Evolutionary conservation across 1,140 invertebrate genomes (phyloP).

Genomic region (Eupristina koningsbergeri): DNA sequence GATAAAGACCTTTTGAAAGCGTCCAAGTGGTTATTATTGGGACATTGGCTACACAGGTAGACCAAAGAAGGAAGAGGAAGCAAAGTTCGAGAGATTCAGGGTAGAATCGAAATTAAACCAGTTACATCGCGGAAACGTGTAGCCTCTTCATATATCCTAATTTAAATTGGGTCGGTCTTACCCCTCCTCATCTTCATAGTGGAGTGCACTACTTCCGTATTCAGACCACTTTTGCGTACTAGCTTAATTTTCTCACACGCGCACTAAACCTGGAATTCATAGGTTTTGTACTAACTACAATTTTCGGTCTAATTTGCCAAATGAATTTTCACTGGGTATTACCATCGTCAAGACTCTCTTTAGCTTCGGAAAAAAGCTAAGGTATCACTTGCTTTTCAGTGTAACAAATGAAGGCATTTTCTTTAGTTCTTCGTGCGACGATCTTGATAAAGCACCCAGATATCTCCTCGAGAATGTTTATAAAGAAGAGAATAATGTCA

Average conservation of each 20-base stretch:
- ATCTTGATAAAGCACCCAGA: too few relatives aligned
- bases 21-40: slow-evolving; percentile 35
- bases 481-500: too few relatives aligned
- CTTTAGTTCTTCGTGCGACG: too few relatives aligned
- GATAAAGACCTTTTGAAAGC: slow-evolving; percentile 5
- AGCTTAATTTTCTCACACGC: slow-evolving; percentile 8
- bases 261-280: not conserved
- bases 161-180: slow-evolving; percentile 56
- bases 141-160: slow-evolving; percentile 54
- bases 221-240: slow-evolving; percentile 8
- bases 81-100: slow-evolving; percentile 39
- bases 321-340: not conserved
- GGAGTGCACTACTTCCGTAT: not conserved
- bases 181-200: not conserved
- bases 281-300: slow-evolving; percentile 5
- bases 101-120: slow-evolving; percentile 58
- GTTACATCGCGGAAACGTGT: slow-evolving; percentile 53
- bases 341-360: not conserved
- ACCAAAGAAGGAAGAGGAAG: not conserved
- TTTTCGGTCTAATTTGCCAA: slow-evolving; percentile 37
- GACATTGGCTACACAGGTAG: not conserved
- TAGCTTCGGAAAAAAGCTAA: slow-evolving; percentile 6
- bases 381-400: slow-evolving; percentile 43
- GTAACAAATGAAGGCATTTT: not conserved
- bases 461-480: too few relatives aligned